These are phyloP conservation scores for Pseudomugil tenellus DNA, from an alignment of 2,797 vertebrate genomes.

Conservation along the genomic window DNA sequence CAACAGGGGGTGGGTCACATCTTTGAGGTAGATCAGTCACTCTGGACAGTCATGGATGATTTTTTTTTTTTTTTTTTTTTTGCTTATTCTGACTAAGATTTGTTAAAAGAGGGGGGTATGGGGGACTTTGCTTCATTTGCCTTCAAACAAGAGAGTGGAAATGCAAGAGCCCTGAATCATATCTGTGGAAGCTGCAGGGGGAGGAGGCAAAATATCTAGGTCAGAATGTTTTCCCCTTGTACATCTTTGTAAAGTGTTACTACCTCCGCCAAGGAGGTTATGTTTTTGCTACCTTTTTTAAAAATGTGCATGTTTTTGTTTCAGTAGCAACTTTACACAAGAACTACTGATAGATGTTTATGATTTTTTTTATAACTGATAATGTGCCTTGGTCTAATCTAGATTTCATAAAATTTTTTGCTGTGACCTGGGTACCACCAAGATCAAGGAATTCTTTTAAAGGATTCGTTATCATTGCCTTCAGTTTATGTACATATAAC, in stretches of 20 bases:
- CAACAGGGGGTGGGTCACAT: constrained; percentile 77
- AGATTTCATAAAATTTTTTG: no score
- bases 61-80: constrained; percentile 38
- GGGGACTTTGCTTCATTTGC: constrained; percentile 57
- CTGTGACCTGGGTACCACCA: no score
- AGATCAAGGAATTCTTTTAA: no score
- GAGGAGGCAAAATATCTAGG: constrained; percentile 73
- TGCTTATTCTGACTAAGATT: constrained; percentile 59
- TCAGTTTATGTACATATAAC: no score
- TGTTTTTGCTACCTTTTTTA: no score
- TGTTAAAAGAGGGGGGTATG: constrained; percentile 32
- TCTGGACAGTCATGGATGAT: constrained; percentile 74
- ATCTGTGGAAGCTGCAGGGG: constrained; percentile 62
- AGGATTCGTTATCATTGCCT: no score
- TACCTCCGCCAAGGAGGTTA: neutral
- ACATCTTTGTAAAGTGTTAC: constrained; percentile 53
- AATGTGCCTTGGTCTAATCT: no score
- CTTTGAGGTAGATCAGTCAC: constrained; percentile 81
- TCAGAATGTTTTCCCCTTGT: constrained; percentile 70
- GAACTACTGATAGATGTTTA: no score
- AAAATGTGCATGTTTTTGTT: no score
- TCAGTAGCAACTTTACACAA: no score
- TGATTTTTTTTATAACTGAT: no score
- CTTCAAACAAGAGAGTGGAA: constrained; percentile 55
- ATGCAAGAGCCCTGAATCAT: constrained; percentile 69